Evolutionary conservation across 2,888 invertebrate species (phyloP).

Genomic region (Isotomurus palustris): DNA sequence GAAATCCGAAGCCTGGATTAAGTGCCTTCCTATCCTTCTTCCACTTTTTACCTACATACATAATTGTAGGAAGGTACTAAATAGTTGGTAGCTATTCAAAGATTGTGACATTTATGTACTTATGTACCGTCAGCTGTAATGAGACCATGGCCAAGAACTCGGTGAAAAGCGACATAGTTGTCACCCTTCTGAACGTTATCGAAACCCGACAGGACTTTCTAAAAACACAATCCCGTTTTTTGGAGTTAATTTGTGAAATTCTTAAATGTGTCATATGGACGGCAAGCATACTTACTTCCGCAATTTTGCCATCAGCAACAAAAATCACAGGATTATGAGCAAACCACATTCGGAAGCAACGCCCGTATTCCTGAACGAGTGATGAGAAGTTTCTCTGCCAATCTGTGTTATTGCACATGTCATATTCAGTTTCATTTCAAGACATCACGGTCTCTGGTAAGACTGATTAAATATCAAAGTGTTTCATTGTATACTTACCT

Average conservation of each 20-base stretch:
- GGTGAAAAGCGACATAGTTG: not conserved
- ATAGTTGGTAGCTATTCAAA: not conserved
- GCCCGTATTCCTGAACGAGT: too few species aligned
- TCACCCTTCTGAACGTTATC: not conserved
- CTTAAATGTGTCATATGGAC: too few species aligned
- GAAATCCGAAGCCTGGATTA: not conserved
- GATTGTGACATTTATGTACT: not conserved
- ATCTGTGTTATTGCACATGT: too few species aligned
- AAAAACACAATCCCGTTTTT: too few species aligned
- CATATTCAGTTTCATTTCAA: too few species aligned
- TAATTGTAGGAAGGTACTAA: too few species aligned
- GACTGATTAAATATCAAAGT: too few species aligned
- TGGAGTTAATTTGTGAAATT: too few species aligned
- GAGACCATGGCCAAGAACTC: not conserved
- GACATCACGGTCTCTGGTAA: too few species aligned
- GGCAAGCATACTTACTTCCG: not conserved
- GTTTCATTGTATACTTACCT: too few species aligned
- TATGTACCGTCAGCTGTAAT: not conserved
- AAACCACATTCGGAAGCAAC: not conserved
- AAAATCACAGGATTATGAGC: not conserved
- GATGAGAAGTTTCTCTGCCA: too few species aligned
- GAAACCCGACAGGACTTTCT: not conserved
- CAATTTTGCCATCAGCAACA: not conserved
- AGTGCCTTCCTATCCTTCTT: not conserved
- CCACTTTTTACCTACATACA: not conserved